Conservation (phyloP, 2,113 vertebrate species). For the Alouatta palliata region DNA sequence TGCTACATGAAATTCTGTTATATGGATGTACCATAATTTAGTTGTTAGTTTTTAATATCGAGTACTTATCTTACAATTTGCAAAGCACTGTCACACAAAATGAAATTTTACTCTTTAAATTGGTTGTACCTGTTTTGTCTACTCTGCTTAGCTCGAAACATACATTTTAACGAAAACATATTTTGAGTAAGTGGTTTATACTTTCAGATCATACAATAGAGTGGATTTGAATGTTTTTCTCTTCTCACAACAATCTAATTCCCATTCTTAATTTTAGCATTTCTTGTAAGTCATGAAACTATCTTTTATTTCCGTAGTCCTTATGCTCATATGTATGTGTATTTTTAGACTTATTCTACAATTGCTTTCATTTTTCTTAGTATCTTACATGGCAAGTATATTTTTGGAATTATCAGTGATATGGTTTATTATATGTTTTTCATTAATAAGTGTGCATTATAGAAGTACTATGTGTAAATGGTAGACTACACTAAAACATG, state of each 20-base stretch:
- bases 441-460: neutral
- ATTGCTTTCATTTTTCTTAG: neutral
- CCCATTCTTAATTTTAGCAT: neutral
- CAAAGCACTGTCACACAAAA: neutral
- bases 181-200: neutral
- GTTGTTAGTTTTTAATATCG: neutral
- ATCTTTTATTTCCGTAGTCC: neutral
- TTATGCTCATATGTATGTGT: neutral
- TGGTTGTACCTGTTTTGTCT: neutral
- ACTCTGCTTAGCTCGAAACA: neutral
- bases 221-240: neutral
- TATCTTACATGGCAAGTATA: neutral
- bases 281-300: neutral
- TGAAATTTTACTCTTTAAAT: slow-evolving; percentile 10
- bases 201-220: neutral
- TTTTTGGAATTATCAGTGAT: neutral
- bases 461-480: neutral
- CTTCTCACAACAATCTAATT: neutral
- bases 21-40: neutral
- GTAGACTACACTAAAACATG: neutral
- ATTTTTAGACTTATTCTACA: neutral
- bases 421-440: neutral
- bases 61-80: neutral
- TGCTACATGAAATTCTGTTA: neutral
- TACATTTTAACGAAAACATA: neutral